Evolutionary conservation across 2,888 invertebrate genomes (phyloP).

Genomic region (Iphiclides podalirius): DNA sequence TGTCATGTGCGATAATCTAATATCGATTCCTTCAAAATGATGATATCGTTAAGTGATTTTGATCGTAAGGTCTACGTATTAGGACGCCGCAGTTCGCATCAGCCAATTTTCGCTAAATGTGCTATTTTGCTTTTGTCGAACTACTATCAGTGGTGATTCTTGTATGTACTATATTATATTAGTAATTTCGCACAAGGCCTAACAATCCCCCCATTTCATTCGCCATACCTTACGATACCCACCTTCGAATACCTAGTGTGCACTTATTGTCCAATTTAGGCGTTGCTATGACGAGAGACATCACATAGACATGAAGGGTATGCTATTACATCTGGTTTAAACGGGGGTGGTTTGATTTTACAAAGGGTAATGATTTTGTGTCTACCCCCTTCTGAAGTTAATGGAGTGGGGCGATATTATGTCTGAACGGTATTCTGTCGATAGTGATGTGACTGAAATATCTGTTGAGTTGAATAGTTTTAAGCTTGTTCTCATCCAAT

Average conservation of each 20-base stretch:
- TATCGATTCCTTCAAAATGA: not conserved
- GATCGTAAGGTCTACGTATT: too few relatives aligned
- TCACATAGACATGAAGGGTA: conserved; percentile 18
- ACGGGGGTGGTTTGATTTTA: conserved; percentile 29
- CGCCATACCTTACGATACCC: not conserved
- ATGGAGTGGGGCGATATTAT: conserved; percentile 1
- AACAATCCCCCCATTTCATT: too few relatives aligned
- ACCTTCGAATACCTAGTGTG: conserved; percentile 30
- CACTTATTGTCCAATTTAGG: conserved; percentile 47
- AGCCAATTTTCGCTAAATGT: too few relatives aligned
- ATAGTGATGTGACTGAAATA: not conserved
- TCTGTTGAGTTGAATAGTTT: too few relatives aligned
- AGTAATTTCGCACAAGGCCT: too few relatives aligned
- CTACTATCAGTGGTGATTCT: too few relatives aligned
- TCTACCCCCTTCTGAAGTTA: conserved; percentile 23
- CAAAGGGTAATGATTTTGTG: conserved; percentile 31
- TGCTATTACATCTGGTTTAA: conserved; percentile 28
- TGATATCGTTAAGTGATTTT: too few relatives aligned
- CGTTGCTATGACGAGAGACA: conserved; percentile 55
- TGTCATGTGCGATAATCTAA: not conserved
- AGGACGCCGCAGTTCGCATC: too few relatives aligned
- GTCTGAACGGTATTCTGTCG: not conserved
- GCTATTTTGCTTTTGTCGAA: too few relatives aligned
- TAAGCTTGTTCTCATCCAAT: too few relatives aligned
- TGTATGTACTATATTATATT: too few relatives aligned